A percentile compares a stretch with the other conserved stretches of the same genome.
Conservation (phyloP, 2,113 vertebrate species). For the Varanus salvator region DNA sequence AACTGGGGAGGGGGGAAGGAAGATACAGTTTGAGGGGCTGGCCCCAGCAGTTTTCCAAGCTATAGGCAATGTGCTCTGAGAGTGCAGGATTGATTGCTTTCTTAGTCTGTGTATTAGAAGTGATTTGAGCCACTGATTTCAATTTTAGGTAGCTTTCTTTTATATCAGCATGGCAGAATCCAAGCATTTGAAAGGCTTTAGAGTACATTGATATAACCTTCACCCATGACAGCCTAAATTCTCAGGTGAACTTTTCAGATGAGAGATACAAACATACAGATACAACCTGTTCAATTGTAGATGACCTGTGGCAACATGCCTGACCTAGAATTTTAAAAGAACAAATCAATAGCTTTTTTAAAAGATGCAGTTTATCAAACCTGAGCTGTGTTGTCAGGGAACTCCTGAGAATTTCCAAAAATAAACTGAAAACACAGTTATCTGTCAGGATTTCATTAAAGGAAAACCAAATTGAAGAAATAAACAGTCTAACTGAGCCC, state of each 20-base stretch:
- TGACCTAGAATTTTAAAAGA: conserved; percentile 41
- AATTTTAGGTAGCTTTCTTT: background rate
- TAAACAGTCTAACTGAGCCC: background rate
- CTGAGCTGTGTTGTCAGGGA: conserved; percentile 21
- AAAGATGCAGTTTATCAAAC: conserved; percentile 28
- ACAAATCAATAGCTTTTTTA: conserved; percentile 38
- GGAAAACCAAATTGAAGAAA: background rate
- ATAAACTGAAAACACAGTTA: conserved; percentile 30
- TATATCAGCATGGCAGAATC: background rate
- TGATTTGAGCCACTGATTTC: background rate
- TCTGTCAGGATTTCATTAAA: conserved; percentile 35
- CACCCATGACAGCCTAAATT: conserved; percentile 1
- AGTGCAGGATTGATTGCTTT: background rate
- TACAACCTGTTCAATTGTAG: conserved; percentile 18
- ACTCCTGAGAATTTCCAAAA: conserved; percentile 44
- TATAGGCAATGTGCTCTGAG: too few species aligned
- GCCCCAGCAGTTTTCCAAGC: too few species aligned
- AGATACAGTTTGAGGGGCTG: too few species aligned
- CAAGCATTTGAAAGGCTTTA: conserved; percentile 3
- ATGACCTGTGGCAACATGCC: conserved; percentile 35
- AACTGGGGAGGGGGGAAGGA: too few species aligned
- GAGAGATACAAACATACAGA: conserved; percentile 16
- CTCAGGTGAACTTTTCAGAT: conserved; percentile 10
- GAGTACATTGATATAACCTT: background rate
- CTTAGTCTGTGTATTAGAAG: background rate